These are phyloP conservation scores for Littorina saxatilis DNA, from an alignment of 1,140 invertebrate species.

Conservation along the genomic window DNA sequence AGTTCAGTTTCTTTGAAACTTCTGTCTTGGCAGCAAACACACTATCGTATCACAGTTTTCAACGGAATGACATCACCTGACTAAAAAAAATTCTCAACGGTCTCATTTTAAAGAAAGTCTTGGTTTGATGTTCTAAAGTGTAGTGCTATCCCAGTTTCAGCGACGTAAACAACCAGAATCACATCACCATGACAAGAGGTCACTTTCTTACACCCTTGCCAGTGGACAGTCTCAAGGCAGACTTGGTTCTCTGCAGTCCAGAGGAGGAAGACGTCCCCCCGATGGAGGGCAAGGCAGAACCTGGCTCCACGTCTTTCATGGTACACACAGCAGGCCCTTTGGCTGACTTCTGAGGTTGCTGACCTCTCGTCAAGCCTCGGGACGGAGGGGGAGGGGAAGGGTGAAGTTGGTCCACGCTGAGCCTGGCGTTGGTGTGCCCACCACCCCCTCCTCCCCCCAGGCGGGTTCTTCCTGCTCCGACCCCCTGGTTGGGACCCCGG, in stretches of 20 bases:
- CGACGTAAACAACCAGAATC: neutral
- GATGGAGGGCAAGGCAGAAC: neutral
- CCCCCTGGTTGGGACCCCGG: neutral
- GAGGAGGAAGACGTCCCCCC: neutral
- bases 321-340: neutral
- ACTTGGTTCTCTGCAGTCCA: neutral
- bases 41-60: too few relatives aligned
- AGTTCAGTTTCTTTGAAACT: too few relatives aligned
- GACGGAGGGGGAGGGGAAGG: too few relatives aligned
- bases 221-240: constrained; percentile 8
- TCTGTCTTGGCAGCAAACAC: too few relatives aligned
- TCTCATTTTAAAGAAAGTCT: neutral
- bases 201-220: neutral
- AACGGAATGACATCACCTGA: neutral
- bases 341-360: neutral
- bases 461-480: neutral
- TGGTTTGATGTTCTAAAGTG: neutral
- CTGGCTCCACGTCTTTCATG: constrained; percentile 22
- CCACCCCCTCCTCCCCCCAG: neutral
- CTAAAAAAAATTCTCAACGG: neutral
- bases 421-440: neutral
- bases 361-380: neutral
- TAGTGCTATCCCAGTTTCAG: neutral
- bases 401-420: too few relatives aligned
- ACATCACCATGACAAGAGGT: neutral